Base-by-base conservation (phyloP, 2,113 vertebrate species). In the Poeciliopsis turrubarensis region DNA sequence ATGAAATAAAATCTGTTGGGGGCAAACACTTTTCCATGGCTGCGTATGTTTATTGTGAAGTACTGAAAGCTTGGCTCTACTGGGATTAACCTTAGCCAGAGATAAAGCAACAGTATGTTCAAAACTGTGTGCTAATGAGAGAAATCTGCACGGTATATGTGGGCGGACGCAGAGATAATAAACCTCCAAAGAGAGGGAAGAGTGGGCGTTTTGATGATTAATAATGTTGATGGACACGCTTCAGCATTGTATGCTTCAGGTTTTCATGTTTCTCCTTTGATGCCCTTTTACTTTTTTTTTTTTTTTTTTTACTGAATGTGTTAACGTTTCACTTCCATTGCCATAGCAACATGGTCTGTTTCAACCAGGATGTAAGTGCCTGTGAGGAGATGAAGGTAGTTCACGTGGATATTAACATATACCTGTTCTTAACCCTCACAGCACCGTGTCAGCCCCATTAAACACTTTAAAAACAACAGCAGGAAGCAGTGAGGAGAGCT, bases 171-270 rank as follows among this genome's bases (percentile, higher is more conserved):
- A 73, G 77, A 72, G 54, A 91, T 85, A 87, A 91, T 86, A 87
- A 67, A 82, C 79, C 79, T 84, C 81, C 75, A 81, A 54, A 80
- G 80, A 86, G 77, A 79, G 44, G 75, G 72, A 87, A 57, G 73
- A 78, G 87, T 84, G 57, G 79, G 79, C 62, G 70, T 80, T 60
- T 75, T 81, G 80, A 82, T 83, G 80, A 91, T 88, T 87, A 87
- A 89, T 90, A 85, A 81, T 75, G 60, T 70, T 87, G 86, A 89
- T 87, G 74, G 84, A 86, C 87, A 68, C 69, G 79, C 70, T 80
- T 71, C 5, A 37, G 67, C 65, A 73, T 77, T 80, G 85, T 82
- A 22, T 68, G 32, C 26, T 22, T 76, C 37, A 62, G 64, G 26
- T 63, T 76, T 65, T 60, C 11, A 17, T 61, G 60, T 69, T 63